Evolutionary conservation across 2,113 vertebrate species (phyloP), one percentile per base, ranked within the genome.

Genomic region (Seriola quinqueradiata): DNA sequence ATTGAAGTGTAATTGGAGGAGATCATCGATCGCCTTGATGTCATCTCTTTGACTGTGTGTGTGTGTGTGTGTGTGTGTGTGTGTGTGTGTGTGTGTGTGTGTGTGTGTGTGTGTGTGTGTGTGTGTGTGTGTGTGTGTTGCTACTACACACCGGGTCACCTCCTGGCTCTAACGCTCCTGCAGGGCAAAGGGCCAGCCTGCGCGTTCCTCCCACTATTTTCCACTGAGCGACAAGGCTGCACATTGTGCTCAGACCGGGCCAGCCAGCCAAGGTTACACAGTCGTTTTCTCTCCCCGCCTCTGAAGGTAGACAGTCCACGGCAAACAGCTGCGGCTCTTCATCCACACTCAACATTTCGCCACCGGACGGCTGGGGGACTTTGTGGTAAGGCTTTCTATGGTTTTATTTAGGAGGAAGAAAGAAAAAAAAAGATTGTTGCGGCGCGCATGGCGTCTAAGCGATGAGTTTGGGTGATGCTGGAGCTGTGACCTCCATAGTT

Each of bases 121-220:
- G 58, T 40, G 11, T 19, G 11, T 19, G 17, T 34, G 58, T 60
- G 61, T 36, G 32, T 25, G 75, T 46, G 75, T 34, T 28, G 28
- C 28, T 28, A 28, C 28, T 28, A 66, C 85, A 82, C 85, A 82
- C 70, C 77, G 78, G 90, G 87, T 90, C 89, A 86, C 84, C 82
- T 88, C 87, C 75, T 79, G 86, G 84, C 68, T 88, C 55, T 63
- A 48, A 25, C 66, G 59, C 89, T 88, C 74, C 74, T 84, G 80
- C 82, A 60, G 80, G 89, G 83, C 88, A 85, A 1, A 2, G 84
- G 84, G 85, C 87, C 87, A 87, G 66, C 42, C 64, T 77, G 85
- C 63, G 25, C 63, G 90, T 78, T 89, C 87, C 91, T 91, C 93
- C 90, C 91, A 90, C 90, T 85, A 50, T 71, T 82, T 86, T 85